These are phyloP conservation scores for Calephelis perditalis DNA, from an alignment of 2,888 invertebrate species.

Conservation along the genomic window DNA sequence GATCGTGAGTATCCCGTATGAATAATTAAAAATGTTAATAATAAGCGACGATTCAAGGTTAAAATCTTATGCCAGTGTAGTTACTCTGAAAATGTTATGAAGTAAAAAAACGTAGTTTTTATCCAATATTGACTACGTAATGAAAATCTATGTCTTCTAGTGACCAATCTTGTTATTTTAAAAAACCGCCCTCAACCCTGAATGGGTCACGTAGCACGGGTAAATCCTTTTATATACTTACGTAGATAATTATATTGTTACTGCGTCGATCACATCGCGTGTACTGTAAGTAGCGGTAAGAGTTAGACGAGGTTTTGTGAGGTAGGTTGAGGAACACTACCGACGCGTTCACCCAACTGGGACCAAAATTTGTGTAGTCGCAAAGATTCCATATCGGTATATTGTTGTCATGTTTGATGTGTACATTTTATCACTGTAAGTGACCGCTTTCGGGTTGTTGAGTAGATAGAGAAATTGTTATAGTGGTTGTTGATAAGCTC, in stretches of 20 bases:
- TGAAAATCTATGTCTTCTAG: too few relatives aligned
- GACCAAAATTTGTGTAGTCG: constrained; percentile 65
- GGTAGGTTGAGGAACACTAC: constrained; percentile 34
- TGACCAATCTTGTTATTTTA: too few relatives aligned
- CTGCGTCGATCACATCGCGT: constrained; percentile 53
- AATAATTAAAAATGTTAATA: too few relatives aligned
- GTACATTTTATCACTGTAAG: constrained; percentile 64
- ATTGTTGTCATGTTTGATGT: constrained; percentile 53
- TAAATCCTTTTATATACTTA: constrained; percentile 30
- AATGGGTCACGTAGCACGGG: neutral
- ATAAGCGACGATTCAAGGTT: too few relatives aligned
- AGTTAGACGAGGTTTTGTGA: constrained; percentile 50
- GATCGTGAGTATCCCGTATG: too few relatives aligned
- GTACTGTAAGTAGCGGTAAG: constrained; percentile 51
- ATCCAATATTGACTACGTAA: too few relatives aligned
- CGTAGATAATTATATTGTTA: constrained; percentile 43
- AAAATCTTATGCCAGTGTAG: too few relatives aligned
- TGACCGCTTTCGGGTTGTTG: constrained; percentile 61
- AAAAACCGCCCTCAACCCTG: too few relatives aligned
- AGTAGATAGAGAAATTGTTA: constrained; percentile 61
- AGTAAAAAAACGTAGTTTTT: too few relatives aligned
- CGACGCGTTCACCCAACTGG: constrained; percentile 46
- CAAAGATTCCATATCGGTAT: constrained; percentile 43
- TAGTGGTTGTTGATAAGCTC: constrained; percentile 51
- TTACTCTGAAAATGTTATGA: too few relatives aligned